Conservation (phyloP, 2,888 invertebrate species). For the Eupithecia vulgata region DNA sequence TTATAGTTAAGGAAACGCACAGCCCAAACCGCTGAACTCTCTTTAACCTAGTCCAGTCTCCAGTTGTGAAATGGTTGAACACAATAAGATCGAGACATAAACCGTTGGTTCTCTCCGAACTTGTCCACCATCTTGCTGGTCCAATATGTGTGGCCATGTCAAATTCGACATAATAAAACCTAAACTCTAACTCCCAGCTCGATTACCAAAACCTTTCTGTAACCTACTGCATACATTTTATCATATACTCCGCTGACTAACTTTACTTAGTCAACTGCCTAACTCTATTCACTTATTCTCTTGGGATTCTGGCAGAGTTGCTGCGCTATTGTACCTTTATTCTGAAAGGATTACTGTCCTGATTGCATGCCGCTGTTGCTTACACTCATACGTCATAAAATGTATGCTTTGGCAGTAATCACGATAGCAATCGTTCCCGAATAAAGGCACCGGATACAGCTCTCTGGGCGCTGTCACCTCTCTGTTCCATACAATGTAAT, state of each 20-base stretch:
- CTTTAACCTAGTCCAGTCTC: background rate
- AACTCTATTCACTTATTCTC: background rate
- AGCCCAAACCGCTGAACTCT: background rate
- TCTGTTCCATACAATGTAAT: background rate
- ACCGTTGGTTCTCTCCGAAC: background rate
- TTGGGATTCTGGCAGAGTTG: background rate
- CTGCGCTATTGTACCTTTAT: background rate
- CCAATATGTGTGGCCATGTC: background rate
- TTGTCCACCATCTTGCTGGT: background rate
- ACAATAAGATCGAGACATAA: background rate
- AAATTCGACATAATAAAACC: background rate
- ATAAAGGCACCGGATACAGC: background rate
- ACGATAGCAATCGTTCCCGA: background rate
- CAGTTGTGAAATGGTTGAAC: background rate
- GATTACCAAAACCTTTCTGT: background rate
- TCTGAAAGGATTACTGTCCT: background rate
- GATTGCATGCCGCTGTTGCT: background rate
- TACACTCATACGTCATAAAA: background rate
- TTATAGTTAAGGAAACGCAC: background rate
- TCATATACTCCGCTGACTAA: background rate
- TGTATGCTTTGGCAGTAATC: background rate
- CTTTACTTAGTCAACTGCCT: background rate
- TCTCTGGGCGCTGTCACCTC: background rate
- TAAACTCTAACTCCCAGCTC: background rate
- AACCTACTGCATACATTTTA: background rate